Percentiles rank a stretch among this genome's conserved stretches.
Evolutionary conservation across 2,888 invertebrate genomes (phyloP).

Genomic region (Lapara coniferarum): DNA sequence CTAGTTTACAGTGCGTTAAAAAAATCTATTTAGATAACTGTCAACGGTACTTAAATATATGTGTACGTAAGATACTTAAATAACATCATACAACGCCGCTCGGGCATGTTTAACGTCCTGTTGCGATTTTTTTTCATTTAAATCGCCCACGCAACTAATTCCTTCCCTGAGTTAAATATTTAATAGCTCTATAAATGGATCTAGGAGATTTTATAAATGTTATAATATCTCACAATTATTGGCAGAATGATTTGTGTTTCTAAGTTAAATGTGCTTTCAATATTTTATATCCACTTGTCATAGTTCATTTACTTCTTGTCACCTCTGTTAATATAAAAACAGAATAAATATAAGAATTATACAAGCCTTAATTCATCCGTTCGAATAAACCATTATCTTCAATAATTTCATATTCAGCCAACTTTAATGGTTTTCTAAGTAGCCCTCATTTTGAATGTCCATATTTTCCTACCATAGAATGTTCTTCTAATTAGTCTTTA

Average conservation of each 20-base stretch:
- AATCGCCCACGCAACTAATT: constrained; percentile 24
- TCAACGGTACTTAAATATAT: constrained; percentile 10
- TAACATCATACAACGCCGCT: constrained; percentile 1
- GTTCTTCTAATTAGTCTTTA: neutral
- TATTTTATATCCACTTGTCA: neutral
- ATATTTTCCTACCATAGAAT: neutral
- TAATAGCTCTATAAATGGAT: constrained; percentile 4
- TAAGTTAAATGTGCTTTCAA: neutral
- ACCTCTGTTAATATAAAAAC: too few relatives aligned
- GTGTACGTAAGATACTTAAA: neutral
- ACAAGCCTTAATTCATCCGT: too few relatives aligned
- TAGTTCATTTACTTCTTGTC: neutral
- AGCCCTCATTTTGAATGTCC: too few relatives aligned
- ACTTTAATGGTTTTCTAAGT: too few relatives aligned
- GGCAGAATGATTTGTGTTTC: neutral
- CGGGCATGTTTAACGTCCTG: neutral
- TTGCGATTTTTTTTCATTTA: constrained; percentile 21
- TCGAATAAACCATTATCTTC: too few relatives aligned
- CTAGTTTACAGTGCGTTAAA: neutral
- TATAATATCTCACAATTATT: neutral
- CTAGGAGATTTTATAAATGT: neutral
- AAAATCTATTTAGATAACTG: neutral
- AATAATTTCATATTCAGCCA: too few relatives aligned
- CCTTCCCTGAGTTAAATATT: constrained; percentile 1
- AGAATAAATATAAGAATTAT: too few relatives aligned